Base-by-base conservation (phyloP, 2,113 vertebrate genomes). In the Cyprinus carpio region DNA sequence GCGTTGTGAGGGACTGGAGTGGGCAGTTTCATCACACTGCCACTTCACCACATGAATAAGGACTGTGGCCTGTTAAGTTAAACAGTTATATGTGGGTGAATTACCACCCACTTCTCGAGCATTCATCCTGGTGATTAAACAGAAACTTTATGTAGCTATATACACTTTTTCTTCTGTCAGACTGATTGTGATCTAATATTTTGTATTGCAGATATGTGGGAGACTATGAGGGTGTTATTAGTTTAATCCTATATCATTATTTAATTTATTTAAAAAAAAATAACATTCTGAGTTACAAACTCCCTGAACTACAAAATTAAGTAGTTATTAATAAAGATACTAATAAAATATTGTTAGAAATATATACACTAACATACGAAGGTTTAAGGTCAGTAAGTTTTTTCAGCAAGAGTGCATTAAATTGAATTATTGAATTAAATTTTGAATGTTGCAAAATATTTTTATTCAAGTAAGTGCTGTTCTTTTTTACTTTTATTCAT, bases 1-100 rank as follows among this genome's bases (percentile, higher is more conserved):
- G 60, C 58, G 27, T 82, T 71, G 69, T 86, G 62, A 25, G 54
- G 83, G 89, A 75, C 51, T 46, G 3, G 60, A 85, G 86, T 72
- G 54, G 87, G 79, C 64, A 82, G 86, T 79, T 87, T 46, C 85
- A 86, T 84, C 86, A 87, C 84, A 51, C 58, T 84, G 51, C 85
- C 77, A 83, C 80, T 13, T 10, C 15, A 80, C 85, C 89, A 88
- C 90, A 90, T 84, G 84, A 90, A 89, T 75, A 74, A 87, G 58
- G 72, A 31, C 81, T n/a, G 78, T 13, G 77, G 84, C 29, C 83
- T 60, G 58, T 86, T 82, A 87, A 85, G 43, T 86, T 84, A 77
- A 91, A 88, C 90, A 88, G 87, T 87, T 87, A 83, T 29, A 85
- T 83, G 82, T 85, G 83, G 80, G 62, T 67, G 79, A 88, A 82